Evolutionary conservation across 2,113 vertebrate genomes (phyloP).

Genomic region (Dermatemys mawii): DNA sequence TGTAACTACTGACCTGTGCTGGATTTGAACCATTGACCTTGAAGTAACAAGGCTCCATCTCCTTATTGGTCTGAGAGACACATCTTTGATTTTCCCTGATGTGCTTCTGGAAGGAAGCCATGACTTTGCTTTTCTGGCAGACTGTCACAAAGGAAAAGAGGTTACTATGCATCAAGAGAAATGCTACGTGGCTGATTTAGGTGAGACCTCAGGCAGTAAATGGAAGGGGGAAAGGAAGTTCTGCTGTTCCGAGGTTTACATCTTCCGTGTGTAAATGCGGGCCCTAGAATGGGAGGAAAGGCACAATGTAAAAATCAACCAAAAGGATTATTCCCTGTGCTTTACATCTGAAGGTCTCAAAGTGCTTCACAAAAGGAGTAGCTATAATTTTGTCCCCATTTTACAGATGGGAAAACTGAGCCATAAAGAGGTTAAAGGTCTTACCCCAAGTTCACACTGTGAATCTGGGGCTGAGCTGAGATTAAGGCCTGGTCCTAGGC

Average conservation of each 20-base stretch:
- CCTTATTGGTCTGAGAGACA: neutral
- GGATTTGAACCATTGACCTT: neutral
- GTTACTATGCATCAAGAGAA: accelerated
- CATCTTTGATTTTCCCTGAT: accelerated
- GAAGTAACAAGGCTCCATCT: accelerated
- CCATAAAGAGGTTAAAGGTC: neutral
- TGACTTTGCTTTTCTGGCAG: accelerated
- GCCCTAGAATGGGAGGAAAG: neutral
- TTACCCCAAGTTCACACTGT: neutral
- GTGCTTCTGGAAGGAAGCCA: accelerated
- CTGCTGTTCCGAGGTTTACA: neutral
- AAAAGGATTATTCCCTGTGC: neutral
- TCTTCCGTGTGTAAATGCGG: neutral
- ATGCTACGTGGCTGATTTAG: accelerated
- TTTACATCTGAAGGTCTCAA: neutral
- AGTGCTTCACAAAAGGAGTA: neutral
- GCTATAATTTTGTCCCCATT: accelerated
- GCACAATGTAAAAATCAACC: neutral
- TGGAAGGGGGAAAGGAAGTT: neutral
- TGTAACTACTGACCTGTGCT: neutral
- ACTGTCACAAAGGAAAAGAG: neutral
- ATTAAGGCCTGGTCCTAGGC: neutral
- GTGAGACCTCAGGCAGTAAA: accelerated
- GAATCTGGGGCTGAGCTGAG: neutral
- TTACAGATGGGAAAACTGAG: neutral